Evolutionary conservation across 2,888 invertebrate genomes (phyloP).

Genomic region (Baronia brevicornis): DNA sequence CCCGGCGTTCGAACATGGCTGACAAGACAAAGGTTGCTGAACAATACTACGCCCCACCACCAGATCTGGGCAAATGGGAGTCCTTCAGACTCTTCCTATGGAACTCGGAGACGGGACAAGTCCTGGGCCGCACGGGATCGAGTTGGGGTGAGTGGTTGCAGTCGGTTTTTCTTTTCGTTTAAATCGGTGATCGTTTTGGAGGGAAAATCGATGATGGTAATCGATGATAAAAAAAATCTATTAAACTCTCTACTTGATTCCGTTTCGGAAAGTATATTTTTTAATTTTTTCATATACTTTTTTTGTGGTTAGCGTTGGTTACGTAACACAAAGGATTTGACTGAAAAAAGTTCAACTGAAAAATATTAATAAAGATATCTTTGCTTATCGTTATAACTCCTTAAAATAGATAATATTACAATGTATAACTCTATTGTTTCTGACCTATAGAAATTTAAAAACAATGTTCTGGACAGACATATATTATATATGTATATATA

Average conservation of each 20-base stretch:
- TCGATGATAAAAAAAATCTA: slow-evolving; percentile 7
- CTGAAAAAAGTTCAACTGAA: too few species aligned
- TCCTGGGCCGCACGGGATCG: slow-evolving; percentile 92
- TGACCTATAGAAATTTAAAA: too few species aligned
- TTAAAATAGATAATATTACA: too few species aligned
- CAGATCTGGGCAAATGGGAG: slow-evolving; percentile 90
- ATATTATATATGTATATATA: too few species aligned
- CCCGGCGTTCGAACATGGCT: slow-evolving; percentile 77
- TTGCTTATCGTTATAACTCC: too few species aligned
- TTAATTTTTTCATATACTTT: too few species aligned
- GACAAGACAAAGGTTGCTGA: slow-evolving; percentile 83
- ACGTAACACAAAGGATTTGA: too few species aligned
- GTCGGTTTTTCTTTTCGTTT: slow-evolving; percentile 1
- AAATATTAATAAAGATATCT: too few species aligned
- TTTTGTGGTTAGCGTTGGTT: too few species aligned
- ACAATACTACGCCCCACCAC: slow-evolving; percentile 87
- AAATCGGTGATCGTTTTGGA: slow-evolving; percentile 32
- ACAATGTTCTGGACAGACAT: too few species aligned
- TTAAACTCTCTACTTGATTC: slow-evolving; percentile 3
- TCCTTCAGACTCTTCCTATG: slow-evolving; percentile 89
- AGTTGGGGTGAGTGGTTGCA: slow-evolving; percentile 91
- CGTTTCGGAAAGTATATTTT: too few species aligned
- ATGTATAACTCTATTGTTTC: too few species aligned
- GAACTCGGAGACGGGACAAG: slow-evolving; percentile 94
- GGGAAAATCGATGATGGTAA: slow-evolving; percentile 35